Evolutionary conservation across 2,113 vertebrate species (phyloP).

Genomic region (Thunnus maccoyii): DNA sequence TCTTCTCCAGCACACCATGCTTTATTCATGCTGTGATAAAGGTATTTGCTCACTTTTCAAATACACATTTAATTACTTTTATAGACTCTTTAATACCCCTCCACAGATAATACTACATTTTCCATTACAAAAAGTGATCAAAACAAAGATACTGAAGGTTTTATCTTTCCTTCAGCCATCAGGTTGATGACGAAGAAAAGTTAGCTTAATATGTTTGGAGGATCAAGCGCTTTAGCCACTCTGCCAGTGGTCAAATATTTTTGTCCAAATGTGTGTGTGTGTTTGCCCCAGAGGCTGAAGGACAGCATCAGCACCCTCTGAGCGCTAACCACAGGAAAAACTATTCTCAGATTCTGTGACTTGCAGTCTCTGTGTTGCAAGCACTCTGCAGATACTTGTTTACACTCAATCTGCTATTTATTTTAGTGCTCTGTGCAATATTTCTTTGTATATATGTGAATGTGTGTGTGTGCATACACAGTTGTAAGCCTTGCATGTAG

Average conservation of each 20-base stretch:
- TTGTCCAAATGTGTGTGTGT: background rate
- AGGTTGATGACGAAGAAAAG: too few relatives aligned
- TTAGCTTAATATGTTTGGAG: too few relatives aligned
- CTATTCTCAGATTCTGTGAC: background rate
- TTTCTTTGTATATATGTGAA: background rate
- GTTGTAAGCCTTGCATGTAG: constrained; percentile 2
- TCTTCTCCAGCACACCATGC: too few relatives aligned
- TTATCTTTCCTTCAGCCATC: too few relatives aligned
- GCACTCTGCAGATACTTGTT: background rate
- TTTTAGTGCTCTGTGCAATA: background rate
- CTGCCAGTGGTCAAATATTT: background rate
- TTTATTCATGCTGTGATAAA: too few relatives aligned
- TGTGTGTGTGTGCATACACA: background rate
- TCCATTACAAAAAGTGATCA: background rate
- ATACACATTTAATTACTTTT: background rate
- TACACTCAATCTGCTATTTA: background rate
- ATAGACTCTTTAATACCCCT: too few relatives aligned
- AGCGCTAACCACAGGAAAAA: constrained; percentile 12
- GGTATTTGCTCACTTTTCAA: background rate
- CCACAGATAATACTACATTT: too few relatives aligned
- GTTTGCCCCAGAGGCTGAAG: background rate
- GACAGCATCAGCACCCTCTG: constrained; percentile 4
- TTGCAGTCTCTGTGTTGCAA: background rate
- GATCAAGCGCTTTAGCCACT: background rate
- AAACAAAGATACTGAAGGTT: too few relatives aligned